These are phyloP conservation scores for Stenurella melanura DNA, from an alignment of 2,888 invertebrate genomes.

Conservation along the genomic window DNA sequence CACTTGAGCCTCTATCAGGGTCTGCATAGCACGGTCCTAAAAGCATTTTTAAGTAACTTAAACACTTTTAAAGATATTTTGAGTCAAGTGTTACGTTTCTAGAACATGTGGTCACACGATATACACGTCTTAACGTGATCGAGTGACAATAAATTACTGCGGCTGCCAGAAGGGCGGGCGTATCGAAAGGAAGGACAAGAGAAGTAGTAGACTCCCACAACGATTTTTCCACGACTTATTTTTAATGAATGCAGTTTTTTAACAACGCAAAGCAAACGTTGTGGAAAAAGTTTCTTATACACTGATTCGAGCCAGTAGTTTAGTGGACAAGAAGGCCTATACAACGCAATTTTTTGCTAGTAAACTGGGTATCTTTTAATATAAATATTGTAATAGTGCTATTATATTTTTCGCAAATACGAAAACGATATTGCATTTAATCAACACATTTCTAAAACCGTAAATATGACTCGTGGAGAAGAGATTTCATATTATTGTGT, in stretches of 20 bases:
- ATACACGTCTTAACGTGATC: slow-evolving; percentile 53
- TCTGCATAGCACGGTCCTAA: slow-evolving; percentile 63
- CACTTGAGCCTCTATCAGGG: slow-evolving; percentile 63
- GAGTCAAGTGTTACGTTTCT: slow-evolving; percentile 64
- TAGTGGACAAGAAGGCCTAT: too few relatives aligned
- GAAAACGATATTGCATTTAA: too few relatives aligned
- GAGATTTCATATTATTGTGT: too few relatives aligned
- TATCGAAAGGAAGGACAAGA: not conserved
- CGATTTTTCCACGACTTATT: slow-evolving; percentile 7
- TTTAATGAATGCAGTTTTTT: not conserved
- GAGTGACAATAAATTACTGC: slow-evolving; percentile 53
- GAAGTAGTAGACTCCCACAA: slow-evolving; percentile 16
- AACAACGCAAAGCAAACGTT: not conserved
- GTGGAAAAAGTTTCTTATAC: not conserved
- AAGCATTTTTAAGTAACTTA: slow-evolving; percentile 72
- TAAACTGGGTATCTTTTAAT: too few relatives aligned
- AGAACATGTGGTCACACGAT: slow-evolving; percentile 63
- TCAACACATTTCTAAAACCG: too few relatives aligned
- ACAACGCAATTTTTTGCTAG: too few relatives aligned
- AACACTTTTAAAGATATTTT: slow-evolving; percentile 70
- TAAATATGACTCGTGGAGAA: too few relatives aligned
- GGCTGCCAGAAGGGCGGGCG: slow-evolving; percentile 22
- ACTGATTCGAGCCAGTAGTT: too few relatives aligned
- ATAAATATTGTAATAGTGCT: too few relatives aligned
- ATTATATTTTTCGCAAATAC: too few relatives aligned